These are phyloP conservation scores for Pararge aegeria DNA, from an alignment of 1,140 invertebrate genomes.

Conservation along the genomic window DNA sequence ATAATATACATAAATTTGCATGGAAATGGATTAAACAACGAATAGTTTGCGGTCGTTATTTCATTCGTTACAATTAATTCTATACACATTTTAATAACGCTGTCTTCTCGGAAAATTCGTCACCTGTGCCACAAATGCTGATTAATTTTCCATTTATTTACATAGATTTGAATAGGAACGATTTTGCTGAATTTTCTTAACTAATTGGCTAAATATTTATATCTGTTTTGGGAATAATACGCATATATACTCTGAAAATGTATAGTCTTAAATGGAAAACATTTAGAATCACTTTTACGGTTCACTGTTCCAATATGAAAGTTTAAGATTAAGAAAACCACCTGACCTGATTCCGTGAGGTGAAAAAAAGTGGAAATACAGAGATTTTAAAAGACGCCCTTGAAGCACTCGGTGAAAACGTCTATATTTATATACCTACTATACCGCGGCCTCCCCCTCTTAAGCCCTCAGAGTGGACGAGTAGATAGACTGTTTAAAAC, in stretches of 20 bases:
- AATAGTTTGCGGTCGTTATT: background rate
- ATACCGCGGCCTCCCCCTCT: constrained; percentile 18
- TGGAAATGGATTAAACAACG: too few relatives aligned
- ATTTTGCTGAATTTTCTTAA: too few relatives aligned
- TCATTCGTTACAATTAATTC: background rate
- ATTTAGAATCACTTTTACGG: too few relatives aligned
- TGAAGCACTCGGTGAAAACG: constrained; percentile 27
- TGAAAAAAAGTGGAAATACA: constrained; percentile 27
- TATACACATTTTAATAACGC: background rate
- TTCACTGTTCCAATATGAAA: background rate
- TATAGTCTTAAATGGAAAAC: too few relatives aligned
- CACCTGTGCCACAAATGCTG: background rate
- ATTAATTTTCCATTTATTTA: background rate
- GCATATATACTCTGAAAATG: too few relatives aligned
- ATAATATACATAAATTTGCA: too few relatives aligned
- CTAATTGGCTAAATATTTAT: too few relatives aligned
- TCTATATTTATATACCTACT: constrained; percentile 23
- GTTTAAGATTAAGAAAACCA: constrained; percentile 22
- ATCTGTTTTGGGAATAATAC: too few relatives aligned
- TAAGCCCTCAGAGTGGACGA: constrained; percentile 13
- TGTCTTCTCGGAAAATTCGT: background rate
- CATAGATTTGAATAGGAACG: background rate
- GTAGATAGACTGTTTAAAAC: constrained; percentile 11
- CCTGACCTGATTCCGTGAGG: constrained; percentile 27
- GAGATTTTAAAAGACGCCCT: constrained; percentile 29